Evolutionary conservation across 2,797 vertebrate genomes (phyloP).

Genomic region (Hyperoplus lanceolatus): DNA sequence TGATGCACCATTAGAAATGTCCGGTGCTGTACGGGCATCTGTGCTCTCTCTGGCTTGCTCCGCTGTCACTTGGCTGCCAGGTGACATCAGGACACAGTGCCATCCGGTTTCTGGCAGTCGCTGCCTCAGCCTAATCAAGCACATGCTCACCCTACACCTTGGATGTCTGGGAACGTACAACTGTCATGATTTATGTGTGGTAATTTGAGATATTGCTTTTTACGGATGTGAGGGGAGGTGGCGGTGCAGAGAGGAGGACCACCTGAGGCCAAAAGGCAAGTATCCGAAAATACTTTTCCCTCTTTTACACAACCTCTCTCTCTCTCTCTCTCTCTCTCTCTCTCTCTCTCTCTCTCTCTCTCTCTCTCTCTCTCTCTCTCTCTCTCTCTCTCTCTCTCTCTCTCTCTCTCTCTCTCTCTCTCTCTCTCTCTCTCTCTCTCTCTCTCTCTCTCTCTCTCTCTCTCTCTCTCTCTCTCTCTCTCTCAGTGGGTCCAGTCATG

Average conservation of each 20-base stretch:
- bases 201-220: constrained; percentile 62
- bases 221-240: constrained; percentile 42
- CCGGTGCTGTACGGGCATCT: constrained; percentile 7
- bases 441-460: no score
- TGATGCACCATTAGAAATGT: constrained; percentile 18
- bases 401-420: no score
- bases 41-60: constrained; percentile 22
- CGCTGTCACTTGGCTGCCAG: constrained; percentile 22
- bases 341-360: no score
- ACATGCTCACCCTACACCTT: constrained; percentile 1
- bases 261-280: constrained; percentile 48
- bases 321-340: not conserved
- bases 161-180: constrained; percentile 10
- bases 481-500: no score
- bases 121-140: constrained; percentile 22
- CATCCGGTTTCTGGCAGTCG: constrained; percentile 9
- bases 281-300: constrained; percentile 62
- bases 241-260: constrained; percentile 4
- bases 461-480: no score
- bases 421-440: not conserved
- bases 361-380: not conserved
- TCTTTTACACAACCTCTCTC: constrained; percentile 35
- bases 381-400: no score
- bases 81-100: constrained; percentile 33
- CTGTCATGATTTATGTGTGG: constrained; percentile 8